A percentile compares a stretch with the other conserved stretches of the same genome.
Evolutionary conservation across 1,140 invertebrate species (phyloP).

Genomic region (Drosophila funebris): DNA sequence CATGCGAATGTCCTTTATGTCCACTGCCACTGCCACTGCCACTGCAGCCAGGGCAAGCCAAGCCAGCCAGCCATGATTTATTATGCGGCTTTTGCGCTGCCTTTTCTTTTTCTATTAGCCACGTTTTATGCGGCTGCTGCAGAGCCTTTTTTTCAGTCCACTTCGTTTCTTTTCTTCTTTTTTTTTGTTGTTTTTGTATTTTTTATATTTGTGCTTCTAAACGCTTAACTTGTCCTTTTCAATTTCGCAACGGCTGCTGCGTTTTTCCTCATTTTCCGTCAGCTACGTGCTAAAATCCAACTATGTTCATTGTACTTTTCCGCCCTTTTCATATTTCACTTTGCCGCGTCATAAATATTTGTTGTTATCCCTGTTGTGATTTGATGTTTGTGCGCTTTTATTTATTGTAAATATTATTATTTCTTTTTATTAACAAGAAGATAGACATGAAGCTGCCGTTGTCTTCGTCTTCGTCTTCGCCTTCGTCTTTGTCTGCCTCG

Average conservation of each 20-base stretch:
- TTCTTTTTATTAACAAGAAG: slow-evolving; percentile 27
- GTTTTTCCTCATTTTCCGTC: slow-evolving; percentile 24
- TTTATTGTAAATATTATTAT: slow-evolving; percentile 55
- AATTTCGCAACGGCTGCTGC: slow-evolving; percentile 39
- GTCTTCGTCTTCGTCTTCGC: slow-evolving; percentile 3
- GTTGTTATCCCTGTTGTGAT: slow-evolving; percentile 44
- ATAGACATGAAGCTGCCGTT: neutral
- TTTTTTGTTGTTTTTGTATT: neutral
- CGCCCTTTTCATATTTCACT: slow-evolving; percentile 20
- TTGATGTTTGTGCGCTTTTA: slow-evolving; percentile 47
- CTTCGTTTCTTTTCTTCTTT: slow-evolving; percentile 6
- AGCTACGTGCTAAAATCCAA: slow-evolving; percentile 23
- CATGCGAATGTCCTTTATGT: slow-evolving; percentile 55
- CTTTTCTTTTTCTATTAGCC: slow-evolving; percentile 54
- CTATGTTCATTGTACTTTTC: slow-evolving; percentile 15
- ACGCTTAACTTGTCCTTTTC: slow-evolving; percentile 61
- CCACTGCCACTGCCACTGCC: slow-evolving; percentile 6
- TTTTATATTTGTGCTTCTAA: slow-evolving; percentile 25
- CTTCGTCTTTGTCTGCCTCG: neutral
- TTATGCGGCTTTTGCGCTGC: slow-evolving; percentile 51
- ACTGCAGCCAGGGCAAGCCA: slow-evolving; percentile 12
- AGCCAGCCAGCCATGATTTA: slow-evolving; percentile 46
- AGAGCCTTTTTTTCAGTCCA: slow-evolving; percentile 10
- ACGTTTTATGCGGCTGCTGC: slow-evolving; percentile 49
- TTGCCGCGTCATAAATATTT: slow-evolving; percentile 51